Evolutionary conservation across 2,888 invertebrate species (phyloP).

Genomic region (Mythimna vitellina): DNA sequence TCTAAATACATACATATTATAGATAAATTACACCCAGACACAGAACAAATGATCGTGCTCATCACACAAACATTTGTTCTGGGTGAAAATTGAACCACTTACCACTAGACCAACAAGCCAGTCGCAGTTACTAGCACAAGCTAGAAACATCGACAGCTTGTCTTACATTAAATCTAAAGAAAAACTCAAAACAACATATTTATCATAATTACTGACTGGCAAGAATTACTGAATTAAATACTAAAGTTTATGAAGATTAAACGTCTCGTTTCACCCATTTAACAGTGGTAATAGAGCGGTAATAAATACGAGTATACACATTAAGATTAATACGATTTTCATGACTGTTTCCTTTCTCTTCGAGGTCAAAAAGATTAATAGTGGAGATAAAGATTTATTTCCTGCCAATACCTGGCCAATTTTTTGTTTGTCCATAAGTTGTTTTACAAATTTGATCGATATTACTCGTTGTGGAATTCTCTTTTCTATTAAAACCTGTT

Average conservation of each 20-base stretch:
- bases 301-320: conserved; percentile 21
- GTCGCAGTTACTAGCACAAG: too few species aligned
- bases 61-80: too few species aligned
- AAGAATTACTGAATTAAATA: background rate
- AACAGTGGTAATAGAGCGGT: conserved; percentile 8
- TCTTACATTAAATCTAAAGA: background rate
- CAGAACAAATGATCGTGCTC: too few species aligned
- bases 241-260: conserved; percentile 32
- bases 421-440: background rate
- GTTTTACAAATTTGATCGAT: background rate
- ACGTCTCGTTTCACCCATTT: conserved; percentile 23
- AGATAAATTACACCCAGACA: too few species aligned
- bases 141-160: background rate
- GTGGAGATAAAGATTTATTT: conserved; percentile 20
- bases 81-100: too few species aligned
- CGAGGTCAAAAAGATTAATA: conserved; percentile 12
- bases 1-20: too few species aligned
- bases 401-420: conserved; percentile 2
- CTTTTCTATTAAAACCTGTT: background rate
- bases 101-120: too few species aligned
- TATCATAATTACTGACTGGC: background rate
- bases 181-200: background rate
- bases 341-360: conserved; percentile 21
- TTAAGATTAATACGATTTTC: conserved; percentile 19
- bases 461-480: background rate